Evolutionary conservation across 2,113 vertebrate genomes (phyloP), one percentile per base, ranked within the genome.

Genomic region (Dendrocopos noguchii): DNA sequence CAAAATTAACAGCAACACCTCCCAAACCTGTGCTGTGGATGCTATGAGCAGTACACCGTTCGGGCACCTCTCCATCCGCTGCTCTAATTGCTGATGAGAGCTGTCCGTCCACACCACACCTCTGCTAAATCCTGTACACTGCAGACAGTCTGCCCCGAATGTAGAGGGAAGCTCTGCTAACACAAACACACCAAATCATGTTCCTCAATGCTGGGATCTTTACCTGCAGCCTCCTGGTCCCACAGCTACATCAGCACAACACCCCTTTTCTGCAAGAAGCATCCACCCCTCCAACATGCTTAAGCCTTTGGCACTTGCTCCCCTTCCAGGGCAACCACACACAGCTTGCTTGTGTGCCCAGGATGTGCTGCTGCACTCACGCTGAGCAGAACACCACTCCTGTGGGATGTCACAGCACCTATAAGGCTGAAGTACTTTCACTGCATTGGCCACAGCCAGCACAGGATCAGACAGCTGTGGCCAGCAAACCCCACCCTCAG

Each of bases 371-470:
- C n/a, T 29, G 36, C 9, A 2, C n/a, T 9, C 28, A 3, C 5
- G 6, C 24, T 1, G 8, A 21, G 66, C 24, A 16, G 11, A 19
- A 20, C 24, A 34, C 2, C 9, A 1, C 14, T 7, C 46, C 46
- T 1, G 4, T 2, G 17, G 28, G 53, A 3, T 5, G 4, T 7
- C 13, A 15, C 52, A 19, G 57, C 44, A 33, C 2, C 44, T 15
- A 0, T 0, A 7, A n/a, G 6, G 31, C 50, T 46, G 21, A 5
- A 2, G 4, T 6, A 7, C 55, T 28, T 28, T 15, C 3, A 13
- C 39, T 27, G 63, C 64, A 20, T 1, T 9, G 15, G 17, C 64
- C 42, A 18, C 39, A 56, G 27, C 59, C 39, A 52, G 42, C 12
- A 8, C 34, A 28, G 25, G 20, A 12, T 3, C 53, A 36, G 39